A percentile compares a stretch with the other conserved stretches of the same genome.
phyloP scores from a whole-genome alignment of 2,113 vertebrate genomes.

The Vidua macroura region DNA sequence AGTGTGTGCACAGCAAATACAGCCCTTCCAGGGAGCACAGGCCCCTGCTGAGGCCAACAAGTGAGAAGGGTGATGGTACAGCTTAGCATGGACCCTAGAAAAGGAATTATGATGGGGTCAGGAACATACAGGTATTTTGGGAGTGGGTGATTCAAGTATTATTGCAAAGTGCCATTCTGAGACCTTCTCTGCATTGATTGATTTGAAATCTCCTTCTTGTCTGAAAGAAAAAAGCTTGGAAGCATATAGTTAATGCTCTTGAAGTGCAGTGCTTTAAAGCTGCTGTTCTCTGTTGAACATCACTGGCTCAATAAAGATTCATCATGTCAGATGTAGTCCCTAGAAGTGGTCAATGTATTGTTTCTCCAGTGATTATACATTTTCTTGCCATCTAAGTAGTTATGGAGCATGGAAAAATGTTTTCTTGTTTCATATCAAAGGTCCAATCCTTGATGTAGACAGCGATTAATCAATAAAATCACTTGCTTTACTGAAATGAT shows the following conservation, averaged over 20 bases:
- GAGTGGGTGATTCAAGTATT: background rate
- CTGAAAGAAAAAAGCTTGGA: background rate
- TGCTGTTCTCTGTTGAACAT: background rate
- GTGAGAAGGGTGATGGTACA: background rate
- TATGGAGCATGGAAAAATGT: background rate
- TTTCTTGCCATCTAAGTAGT: background rate
- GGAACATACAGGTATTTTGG: background rate
- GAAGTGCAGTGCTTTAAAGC: background rate
- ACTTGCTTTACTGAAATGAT: background rate
- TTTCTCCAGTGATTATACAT: background rate
- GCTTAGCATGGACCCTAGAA: background rate
- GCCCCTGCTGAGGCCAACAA: background rate
- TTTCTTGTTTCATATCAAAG: background rate
- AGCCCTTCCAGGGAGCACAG: background rate
- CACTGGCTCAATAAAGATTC: background rate
- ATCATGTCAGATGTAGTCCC: background rate
- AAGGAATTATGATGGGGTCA: background rate
- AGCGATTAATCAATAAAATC: conserved; percentile 19
- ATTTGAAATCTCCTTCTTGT: conserved; percentile 16
- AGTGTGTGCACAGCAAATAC: background rate
- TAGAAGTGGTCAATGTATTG: background rate
- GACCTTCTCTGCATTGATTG: background rate
- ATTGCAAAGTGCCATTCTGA: background rate
- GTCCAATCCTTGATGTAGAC: background rate
- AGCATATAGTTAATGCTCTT: conserved; percentile 3